Percentiles rank a stretch among this genome's conserved stretches.
Conservation (phyloP, 1,140 invertebrate species). For the Ruditapes philippinarum region DNA sequence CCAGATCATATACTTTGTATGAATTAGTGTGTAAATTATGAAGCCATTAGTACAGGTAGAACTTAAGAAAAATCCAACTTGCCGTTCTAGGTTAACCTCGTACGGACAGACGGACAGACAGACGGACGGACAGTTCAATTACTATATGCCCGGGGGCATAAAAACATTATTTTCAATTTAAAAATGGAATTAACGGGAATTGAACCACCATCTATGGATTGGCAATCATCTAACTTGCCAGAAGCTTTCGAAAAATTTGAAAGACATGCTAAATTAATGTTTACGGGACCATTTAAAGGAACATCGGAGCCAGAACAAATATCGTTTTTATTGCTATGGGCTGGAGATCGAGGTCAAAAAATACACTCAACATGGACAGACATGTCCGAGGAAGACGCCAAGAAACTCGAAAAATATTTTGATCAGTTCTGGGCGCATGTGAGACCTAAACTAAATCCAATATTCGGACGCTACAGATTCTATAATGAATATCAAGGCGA, state of each 20-base stretch:
- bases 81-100: too few relatives aligned
- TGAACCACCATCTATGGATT: neutral
- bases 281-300: neutral
- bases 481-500: slow-evolving; percentile 4
- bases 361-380: neutral
- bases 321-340: neutral
- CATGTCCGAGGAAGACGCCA: slow-evolving; percentile 5
- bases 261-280: neutral
- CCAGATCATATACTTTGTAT: too few relatives aligned
- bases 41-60: too few relatives aligned
- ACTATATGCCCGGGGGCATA: too few relatives aligned
- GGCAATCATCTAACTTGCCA: neutral
- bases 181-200: slow-evolving; percentile 1
- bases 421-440: slow-evolving; percentile 19
- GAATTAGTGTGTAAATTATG: too few relatives aligned
- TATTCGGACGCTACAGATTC: slow-evolving; percentile 49
- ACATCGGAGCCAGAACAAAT: neutral
- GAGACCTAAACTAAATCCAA: slow-evolving; percentile 57
- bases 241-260: neutral
- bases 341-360: neutral
- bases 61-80: too few relatives aligned
- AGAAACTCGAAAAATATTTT: slow-evolving; percentile 49
- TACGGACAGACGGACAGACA: too few relatives aligned
- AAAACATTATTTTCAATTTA: too few relatives aligned
- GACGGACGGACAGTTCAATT: too few relatives aligned